These are phyloP conservation scores for Perizoma affinitatum DNA, from an alignment of 2,888 invertebrate genomes.

Conservation along the genomic window DNA sequence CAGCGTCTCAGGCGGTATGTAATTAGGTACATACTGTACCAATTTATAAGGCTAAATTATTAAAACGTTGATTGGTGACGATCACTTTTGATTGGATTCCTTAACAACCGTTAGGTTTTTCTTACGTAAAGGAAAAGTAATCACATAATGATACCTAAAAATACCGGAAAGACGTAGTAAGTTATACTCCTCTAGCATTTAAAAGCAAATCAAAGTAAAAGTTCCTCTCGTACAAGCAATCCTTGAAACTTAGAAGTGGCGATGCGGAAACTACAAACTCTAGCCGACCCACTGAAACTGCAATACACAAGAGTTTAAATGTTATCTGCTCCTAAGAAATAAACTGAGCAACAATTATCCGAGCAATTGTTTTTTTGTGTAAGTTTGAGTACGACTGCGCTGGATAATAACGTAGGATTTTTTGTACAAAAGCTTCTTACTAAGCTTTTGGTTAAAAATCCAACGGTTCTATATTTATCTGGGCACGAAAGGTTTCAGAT, in stretches of 20 bases:
- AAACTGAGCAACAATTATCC: constrained; percentile 18
- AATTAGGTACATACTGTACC: no score
- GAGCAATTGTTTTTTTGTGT: background rate
- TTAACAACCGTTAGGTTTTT: no score
- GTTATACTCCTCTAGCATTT: constrained; percentile 28
- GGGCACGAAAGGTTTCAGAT: no score
- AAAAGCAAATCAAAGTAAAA: constrained; percentile 38
- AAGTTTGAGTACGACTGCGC: background rate
- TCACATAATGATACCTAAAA: no score
- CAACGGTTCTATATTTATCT: no score
- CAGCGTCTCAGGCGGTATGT: no score
- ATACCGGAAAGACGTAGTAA: constrained; percentile 3
- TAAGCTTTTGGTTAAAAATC: no score
- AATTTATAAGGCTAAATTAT: no score
- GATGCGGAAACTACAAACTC: constrained; percentile 34
- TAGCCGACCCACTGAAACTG: constrained; percentile 33
- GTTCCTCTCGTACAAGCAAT: constrained; percentile 39
- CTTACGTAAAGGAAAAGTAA: no score
- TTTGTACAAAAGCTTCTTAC: no score
- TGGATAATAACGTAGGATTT: background rate
- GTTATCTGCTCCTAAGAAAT: constrained; percentile 43
- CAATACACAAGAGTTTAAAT: constrained; percentile 32
- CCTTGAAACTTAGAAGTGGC: constrained; percentile 34
- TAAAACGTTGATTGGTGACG: no score
- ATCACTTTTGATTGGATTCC: no score